phyloP scores from a whole-genome alignment of 2,888 invertebrate species.

The Archips xylosteana region DNA sequence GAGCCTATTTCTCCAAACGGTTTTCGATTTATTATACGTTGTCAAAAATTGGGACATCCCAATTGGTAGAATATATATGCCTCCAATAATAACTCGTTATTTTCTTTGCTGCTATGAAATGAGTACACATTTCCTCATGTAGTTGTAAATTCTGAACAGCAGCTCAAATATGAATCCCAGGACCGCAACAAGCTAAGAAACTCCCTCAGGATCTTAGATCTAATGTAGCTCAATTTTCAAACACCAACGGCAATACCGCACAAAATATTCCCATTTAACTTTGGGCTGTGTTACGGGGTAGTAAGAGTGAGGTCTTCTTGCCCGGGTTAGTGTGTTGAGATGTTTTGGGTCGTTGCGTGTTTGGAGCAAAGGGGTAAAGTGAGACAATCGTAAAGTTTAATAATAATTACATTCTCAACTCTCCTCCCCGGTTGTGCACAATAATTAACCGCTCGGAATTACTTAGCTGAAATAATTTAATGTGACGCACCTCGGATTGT shows the following conservation, averaged over 20 bases:
- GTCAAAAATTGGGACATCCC: no score
- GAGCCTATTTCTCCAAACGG: no score
- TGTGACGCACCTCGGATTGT: slow-evolving; percentile 78
- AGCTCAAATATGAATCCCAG: slow-evolving; percentile 82
- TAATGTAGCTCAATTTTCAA: slow-evolving; percentile 60
- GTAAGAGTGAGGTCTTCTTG: slow-evolving; percentile 52
- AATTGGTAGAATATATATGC: neutral
- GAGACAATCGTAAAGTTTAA: slow-evolving; percentile 86
- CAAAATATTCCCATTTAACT: slow-evolving; percentile 47
- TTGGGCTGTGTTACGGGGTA: slow-evolving; percentile 52
- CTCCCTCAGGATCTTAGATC: slow-evolving; percentile 80
- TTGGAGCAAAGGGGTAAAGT: slow-evolving; percentile 81
- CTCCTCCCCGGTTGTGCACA: slow-evolving; percentile 83
- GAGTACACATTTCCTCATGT: slow-evolving; percentile 34
- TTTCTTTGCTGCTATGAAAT: slow-evolving; percentile 1
- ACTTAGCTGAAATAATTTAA: slow-evolving; percentile 86
- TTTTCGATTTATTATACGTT: no score
- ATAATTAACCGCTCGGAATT: slow-evolving; percentile 86
- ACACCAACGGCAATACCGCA: slow-evolving; percentile 49
- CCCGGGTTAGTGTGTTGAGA: slow-evolving; percentile 49
- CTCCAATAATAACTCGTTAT: neutral
- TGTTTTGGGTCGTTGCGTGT: slow-evolving; percentile 49
- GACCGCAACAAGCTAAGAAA: slow-evolving; percentile 82
- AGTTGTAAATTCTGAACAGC: slow-evolving; percentile 72
- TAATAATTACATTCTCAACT: slow-evolving; percentile 86